These are phyloP conservation scores for Sorex fumeus DNA, from an alignment of 2,113 vertebrate genomes.

Conservation along the genomic window DNA sequence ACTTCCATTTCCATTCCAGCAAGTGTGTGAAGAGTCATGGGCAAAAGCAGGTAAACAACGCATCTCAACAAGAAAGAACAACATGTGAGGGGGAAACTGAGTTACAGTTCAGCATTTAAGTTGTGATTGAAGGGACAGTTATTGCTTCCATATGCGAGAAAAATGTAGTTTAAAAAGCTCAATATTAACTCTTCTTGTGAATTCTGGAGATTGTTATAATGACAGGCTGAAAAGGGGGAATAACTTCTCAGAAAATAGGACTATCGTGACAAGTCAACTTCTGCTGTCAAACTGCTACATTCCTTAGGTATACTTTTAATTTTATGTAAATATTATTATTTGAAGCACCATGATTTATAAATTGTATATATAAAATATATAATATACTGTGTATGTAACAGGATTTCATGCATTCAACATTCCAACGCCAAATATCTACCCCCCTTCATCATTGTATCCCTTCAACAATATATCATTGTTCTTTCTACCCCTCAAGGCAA, in stretches of 20 bases:
- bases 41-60: conserved; percentile 29
- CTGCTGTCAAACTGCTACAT: background rate
- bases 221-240: conserved; percentile 14
- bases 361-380: no score
- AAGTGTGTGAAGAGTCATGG: background rate
- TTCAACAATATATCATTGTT: no score
- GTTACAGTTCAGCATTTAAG: conserved; percentile 64
- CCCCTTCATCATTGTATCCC: no score
- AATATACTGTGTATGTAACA: no score
- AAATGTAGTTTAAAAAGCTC: conserved; percentile 4
- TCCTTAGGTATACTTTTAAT: no score
- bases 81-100: conserved; percentile 29
- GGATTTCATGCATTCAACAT: no score
- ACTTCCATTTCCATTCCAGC: background rate
- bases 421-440: no score
- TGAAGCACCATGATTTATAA: no score
- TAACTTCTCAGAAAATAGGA: background rate
- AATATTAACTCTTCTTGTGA: conserved; percentile 14
- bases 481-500: no score
- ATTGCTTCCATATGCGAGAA: conserved; percentile 55
- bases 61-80: conserved; percentile 20
- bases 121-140: conserved; percentile 42
- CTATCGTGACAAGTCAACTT: background rate
- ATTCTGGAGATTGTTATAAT: background rate
- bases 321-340: no score